Base-by-base conservation (phyloP, 2,888 invertebrate species). In the Patella caerulea region DNA sequence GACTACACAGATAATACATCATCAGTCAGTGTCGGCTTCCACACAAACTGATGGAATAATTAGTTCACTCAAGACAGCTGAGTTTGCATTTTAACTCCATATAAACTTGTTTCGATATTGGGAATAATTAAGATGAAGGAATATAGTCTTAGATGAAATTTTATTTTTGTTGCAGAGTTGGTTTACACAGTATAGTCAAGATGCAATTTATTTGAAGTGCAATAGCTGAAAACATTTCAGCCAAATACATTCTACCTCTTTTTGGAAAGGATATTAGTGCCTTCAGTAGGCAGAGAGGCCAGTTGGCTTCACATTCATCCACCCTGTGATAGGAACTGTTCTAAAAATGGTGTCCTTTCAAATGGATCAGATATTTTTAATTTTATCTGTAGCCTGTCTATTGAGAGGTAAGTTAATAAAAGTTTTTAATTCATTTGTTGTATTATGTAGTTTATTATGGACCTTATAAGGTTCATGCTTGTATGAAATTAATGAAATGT, bases 161-260 rank as follows among this genome's bases (percentile, higher is more conserved):
- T 45, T 45, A 9, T 45, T 45, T 45, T 7, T 45, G 45, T 45
- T 45, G 1, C 45, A 45, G 45, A 45, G 45, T 9, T 9, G 9
- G 45, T 45, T 45, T 45, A 45, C 45, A 45, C 45, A 45, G 45
- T 45, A 45, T 45, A 45, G 45, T 45, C 65, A 65, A 65, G 24
- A 65, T 65, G 65, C 65, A 65, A 65, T 24, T 65, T 24, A 65
- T 65, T 65, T 65, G 65, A 65, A 24, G 65, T 65, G 65, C 65
- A 65, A 65, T 65, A 65, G 65, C 65, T 65, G 65, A 65, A 24
- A 24, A 12, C 5, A 65, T 24, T 24, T 65, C 65, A 65, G 65
- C 65, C 65, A 24, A 65, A 24, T 45, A 45, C 45, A 45, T 24
- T 65, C 65, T 65, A 65, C 65, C 65, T 65, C 65, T 65, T 19